Evolutionary conservation across 2,113 vertebrate genomes (phyloP).

Genomic region (Zosterops japonicus): DNA sequence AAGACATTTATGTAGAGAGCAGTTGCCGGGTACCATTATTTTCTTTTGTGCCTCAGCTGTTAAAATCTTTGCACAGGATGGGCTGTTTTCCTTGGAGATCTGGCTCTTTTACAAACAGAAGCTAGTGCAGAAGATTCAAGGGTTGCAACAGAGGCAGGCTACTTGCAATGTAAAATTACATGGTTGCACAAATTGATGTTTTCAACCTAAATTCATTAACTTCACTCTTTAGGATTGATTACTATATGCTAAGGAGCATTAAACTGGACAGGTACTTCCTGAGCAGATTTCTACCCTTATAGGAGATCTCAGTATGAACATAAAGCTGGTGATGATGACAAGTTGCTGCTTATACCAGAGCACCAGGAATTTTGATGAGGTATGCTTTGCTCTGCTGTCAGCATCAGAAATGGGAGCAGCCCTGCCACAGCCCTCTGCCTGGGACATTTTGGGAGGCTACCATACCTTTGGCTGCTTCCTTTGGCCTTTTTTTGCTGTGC

Average conservation of each 20-base stretch:
- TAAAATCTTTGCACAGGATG: background rate
- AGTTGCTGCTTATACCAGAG: background rate
- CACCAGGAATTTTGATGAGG: background rate
- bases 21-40: conserved; percentile 11
- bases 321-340: background rate
- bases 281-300: background rate
- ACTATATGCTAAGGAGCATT: background rate
- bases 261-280: background rate
- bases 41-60: background rate
- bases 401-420: background rate
- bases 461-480: background rate
- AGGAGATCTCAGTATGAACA: background rate
- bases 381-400: background rate
- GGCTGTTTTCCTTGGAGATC: background rate
- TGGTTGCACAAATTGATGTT: background rate
- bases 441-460: background rate
- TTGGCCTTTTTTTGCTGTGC: background rate
- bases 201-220: background rate
- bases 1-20: conserved; percentile 1
- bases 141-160: background rate
- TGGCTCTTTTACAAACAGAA: background rate
- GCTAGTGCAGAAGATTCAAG: background rate
- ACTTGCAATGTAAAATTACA: background rate
- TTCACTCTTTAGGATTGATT: background rate
- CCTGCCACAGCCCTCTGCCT: background rate